Base-by-base conservation (phyloP, 2,113 vertebrate species). In the Gasterosteus nipponicus region DNA sequence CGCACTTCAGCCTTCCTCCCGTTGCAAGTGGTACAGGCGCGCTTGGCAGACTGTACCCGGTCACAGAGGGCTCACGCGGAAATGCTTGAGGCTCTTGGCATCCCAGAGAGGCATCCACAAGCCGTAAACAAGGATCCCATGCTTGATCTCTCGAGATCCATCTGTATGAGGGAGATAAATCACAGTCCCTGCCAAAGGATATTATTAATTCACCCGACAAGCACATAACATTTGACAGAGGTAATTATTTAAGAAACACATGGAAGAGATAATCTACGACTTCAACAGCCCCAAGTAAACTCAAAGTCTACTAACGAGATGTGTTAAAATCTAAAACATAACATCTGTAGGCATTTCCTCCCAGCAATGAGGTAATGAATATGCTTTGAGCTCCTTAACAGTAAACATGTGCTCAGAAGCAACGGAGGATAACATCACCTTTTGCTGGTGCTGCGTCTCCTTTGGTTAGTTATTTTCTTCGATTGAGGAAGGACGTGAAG, bases 301-400 rank as follows among this genome's bases (percentile, higher is more conserved):
- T 75, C 69, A 87, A 78, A 83, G 71, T 64, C 67, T 49, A 9
- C 80, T 91, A 91, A 92, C 89, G 84, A 92, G 73, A 83, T 87
- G 73, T 65, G 74, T 85, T 86, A 82, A 84, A 84, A 81, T 87
- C 86, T 87, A 89, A 90, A 90, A 73, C 64, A 72, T 57, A 87
- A 84, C 92, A 93, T 89, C 82, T 93, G 91, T 79, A 81, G 70
- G 69, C 83, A 77, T 92, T 93, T 90, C 91, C 84, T 82, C 69
- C 51, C 82, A 82, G 82, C 83, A 86, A 77, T 89, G 90, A 93
- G 86, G 87, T 92, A 88, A 94, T 92, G 69, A 85, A 81, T 90
- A 89, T 80, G 38, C 75, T 87, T 78, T 77, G 77, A 82, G 56
- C 54, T 77, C 5, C 38, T 69, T 89, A 92, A 92, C 74, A 87